Conservation (phyloP, 64 coral and sea anemone species). For the Actinia tenebrosa region DNA sequence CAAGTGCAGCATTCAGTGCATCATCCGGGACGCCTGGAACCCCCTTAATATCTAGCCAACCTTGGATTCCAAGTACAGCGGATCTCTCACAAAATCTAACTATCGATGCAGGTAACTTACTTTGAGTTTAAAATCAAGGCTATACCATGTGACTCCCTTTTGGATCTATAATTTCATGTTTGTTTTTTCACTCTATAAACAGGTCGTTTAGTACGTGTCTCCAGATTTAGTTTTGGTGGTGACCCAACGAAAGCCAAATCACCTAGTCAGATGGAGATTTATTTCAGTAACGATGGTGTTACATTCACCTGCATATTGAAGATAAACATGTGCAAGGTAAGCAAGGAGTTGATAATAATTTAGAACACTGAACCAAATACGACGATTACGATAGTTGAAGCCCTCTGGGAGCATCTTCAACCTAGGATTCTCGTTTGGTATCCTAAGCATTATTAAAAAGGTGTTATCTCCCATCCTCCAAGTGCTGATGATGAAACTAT, state of each 20-base stretch:
- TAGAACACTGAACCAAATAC: too few relatives aligned
- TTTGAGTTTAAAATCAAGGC: neutral
- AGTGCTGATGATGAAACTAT: too few relatives aligned
- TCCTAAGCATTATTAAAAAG: too few relatives aligned
- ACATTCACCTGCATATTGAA: slow-evolving; percentile 6
- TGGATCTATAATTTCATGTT: neutral
- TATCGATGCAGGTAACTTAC: neutral
- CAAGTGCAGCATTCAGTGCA: neutral
- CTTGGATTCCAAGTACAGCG: slow-evolving; percentile 4
- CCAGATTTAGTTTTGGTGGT: slow-evolving; percentile 7
- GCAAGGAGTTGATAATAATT: neutral
- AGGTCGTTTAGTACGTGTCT: slow-evolving; percentile 6
- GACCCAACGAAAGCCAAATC: neutral
- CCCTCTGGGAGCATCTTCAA: too few relatives aligned
- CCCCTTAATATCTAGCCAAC: neutral
- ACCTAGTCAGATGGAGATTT: neutral
- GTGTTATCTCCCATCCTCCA: too few relatives aligned
- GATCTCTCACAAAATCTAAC: neutral
- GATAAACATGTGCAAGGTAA: neutral
- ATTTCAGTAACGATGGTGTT: slow-evolving; percentile 1
- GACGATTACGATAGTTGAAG: too few relatives aligned
- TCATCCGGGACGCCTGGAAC: slow-evolving; percentile 7
- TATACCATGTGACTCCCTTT: neutral
- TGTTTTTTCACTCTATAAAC: neutral
- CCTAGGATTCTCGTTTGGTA: too few relatives aligned